Percentiles rank a stretch among this genome's conserved stretches.
phyloP scores from a whole-genome alignment of 2,113 vertebrate genomes.

The Pagrus major region DNA sequence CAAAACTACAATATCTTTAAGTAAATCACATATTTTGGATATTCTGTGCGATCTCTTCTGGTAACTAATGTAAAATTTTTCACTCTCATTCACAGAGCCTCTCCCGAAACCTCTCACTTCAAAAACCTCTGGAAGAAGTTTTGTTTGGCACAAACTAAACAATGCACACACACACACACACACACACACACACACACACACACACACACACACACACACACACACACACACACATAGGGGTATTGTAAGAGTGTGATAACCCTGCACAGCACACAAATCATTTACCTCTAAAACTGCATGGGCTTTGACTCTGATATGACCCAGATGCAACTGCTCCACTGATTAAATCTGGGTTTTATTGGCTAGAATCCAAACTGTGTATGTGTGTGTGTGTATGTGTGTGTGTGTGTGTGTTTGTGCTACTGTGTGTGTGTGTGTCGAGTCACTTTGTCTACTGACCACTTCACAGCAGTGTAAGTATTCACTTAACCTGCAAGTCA shows the following conservation, averaged over 20 bases:
- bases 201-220: neutral
- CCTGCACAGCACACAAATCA: neutral
- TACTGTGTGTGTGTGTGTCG: constrained; percentile 21
- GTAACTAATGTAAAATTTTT: no score
- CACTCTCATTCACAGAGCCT: no score
- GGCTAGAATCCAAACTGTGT: constrained; percentile 4
- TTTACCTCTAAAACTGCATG: neutral
- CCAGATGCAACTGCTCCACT: neutral
- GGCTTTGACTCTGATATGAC: neutral
- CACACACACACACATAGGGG: neutral
- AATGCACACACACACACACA: neutral
- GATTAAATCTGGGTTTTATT: constrained; percentile 10
- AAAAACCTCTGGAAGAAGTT: no score
- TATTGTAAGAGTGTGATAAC: neutral
- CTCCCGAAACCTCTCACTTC: no score
- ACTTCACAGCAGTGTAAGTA: constrained; percentile 7
- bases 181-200: neutral
- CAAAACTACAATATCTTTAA: no score
- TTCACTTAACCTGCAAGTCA: constrained; percentile 12
- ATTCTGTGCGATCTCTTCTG: no score
- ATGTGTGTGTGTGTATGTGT: neutral
- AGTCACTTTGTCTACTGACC: constrained; percentile 27
- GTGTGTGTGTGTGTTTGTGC: no score
- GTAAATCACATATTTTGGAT: no score
- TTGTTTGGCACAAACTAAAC: constrained; percentile 16